These are phyloP conservation scores for Drosophila athabasca DNA, from an alignment of 1,140 invertebrate species.

Conservation along the genomic window DNA sequence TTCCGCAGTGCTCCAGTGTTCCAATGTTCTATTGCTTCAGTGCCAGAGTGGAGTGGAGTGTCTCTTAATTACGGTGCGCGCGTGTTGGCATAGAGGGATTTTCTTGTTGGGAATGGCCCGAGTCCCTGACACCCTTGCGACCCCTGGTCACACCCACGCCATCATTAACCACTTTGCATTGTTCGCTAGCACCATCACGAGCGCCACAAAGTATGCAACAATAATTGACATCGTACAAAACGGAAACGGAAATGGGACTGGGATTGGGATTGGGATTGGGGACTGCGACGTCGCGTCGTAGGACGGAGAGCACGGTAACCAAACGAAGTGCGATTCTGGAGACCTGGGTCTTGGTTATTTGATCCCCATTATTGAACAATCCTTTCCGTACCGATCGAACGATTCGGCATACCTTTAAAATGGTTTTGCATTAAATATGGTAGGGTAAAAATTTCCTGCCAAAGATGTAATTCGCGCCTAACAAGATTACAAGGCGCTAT, in stretches of 20 bases:
- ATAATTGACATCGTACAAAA: conserved; percentile 64
- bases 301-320: too few relatives aligned
- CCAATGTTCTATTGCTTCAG: not conserved
- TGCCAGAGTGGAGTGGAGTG: conserved; percentile 59
- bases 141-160: conserved; percentile 10
- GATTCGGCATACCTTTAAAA: conserved; percentile 15
- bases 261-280: too few relatives aligned
- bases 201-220: conserved; percentile 56
- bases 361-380: not conserved
- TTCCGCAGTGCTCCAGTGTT: too few relatives aligned
- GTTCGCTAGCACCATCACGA: conserved; percentile 16
- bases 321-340: too few relatives aligned
- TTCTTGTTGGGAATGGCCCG: conserved; percentile 50
- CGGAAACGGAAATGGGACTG: conserved; percentile 18
- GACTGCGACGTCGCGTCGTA: too few relatives aligned
- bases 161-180: conserved; percentile 54
- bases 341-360: too few relatives aligned
- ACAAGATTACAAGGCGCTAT: conserved; percentile 54
- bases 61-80: conserved; percentile 78
- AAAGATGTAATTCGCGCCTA: conserved; percentile 64
- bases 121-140: conserved; percentile 41
- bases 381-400: conserved; percentile 25
- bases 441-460: conserved; percentile 18
- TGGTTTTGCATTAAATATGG: conserved; percentile 55
- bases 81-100: conserved; percentile 77